Evolutionary conservation across 2,888 invertebrate species (phyloP), one percentile per base, ranked within the genome.

Genomic region (Temnothorax rugatulus): DNA sequence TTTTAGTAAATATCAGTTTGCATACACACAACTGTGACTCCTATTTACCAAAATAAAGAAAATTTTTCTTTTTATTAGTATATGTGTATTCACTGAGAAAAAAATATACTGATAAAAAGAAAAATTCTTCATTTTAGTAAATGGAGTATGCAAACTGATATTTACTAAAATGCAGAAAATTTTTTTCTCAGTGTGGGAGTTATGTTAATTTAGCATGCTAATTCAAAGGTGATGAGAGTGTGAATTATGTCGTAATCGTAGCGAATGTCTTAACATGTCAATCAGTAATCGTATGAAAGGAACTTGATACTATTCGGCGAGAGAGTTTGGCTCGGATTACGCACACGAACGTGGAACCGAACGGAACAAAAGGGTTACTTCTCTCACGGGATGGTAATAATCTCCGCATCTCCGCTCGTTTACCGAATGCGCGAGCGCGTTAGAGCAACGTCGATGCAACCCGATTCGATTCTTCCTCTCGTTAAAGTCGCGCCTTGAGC

Each of bases 361-460:
- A 29, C 25, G 54, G 29, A 68, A 77, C 77, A 34, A 77, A 57
- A 68, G 77, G 15, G 44, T 34, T 57, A 44, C 54, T 44, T 50
- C 34, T 75, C 57, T 34, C 57, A 57, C 29, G 54, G 44, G 29
- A 77, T 66, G 68, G 44, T 57, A 68, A 77, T 77, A 77, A 77
- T 77, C 76, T 77, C 64, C 64, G 76, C 64, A 76, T 76, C 77
- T 77, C 66, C 44, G 66, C 66, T 77, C 66, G 68, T 57, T 77
- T 68, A 57, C 54, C 29, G 66, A 34, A 66, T 77, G 15, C 76
- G 74, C 76, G 87, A 84, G 86, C 79, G 87, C 79, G 79, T 84
- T 83, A 68, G 54, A 69, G 57, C 59, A 71, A 79, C 66, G 54
- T 64, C 75, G 76, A 66, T 29, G 38, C 85, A 82, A 84, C 82